A percentile compares a stretch with the other conserved stretches of the same genome.
These are phyloP conservation scores for Scytalopus superciliaris DNA, from an alignment of 2,113 vertebrate genomes.

Conservation along the genomic window DNA sequence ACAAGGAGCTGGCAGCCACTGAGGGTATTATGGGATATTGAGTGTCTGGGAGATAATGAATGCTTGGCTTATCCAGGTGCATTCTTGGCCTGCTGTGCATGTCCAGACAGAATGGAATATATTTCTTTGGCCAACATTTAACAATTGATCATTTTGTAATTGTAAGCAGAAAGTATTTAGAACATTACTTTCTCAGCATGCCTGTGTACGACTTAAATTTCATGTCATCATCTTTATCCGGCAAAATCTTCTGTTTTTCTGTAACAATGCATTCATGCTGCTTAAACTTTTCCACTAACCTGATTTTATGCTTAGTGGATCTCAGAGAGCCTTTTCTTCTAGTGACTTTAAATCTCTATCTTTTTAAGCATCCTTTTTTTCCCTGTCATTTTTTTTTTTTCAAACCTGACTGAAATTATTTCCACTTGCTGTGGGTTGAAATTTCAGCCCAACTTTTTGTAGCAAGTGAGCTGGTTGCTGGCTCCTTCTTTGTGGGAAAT, in stretches of 20 bases:
- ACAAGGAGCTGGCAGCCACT: conserved; percentile 78
- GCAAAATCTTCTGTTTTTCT: conserved; percentile 59
- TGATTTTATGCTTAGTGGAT: conserved; percentile 1
- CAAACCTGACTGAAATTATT: background rate
- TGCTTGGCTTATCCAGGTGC: conserved; percentile 78
- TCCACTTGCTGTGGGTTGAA: background rate
- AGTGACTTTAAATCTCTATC: background rate
- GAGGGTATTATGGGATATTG: conserved; percentile 79
- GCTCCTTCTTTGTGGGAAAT: background rate
- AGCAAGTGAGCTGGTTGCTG: background rate
- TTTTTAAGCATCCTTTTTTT: background rate
- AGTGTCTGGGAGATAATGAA: conserved; percentile 87
- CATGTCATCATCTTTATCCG: conserved; percentile 50
- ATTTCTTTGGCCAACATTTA: conserved; percentile 61
- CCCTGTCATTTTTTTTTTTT: background rate
- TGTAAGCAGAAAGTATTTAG: conserved; percentile 66
- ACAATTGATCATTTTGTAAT: conserved; percentile 73
- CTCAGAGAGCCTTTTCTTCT: background rate
- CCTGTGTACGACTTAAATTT: conserved; percentile 58
- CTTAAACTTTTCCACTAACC: conserved; percentile 46
- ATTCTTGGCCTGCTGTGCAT: conserved; percentile 78
- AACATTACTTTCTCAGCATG: conserved; percentile 65
- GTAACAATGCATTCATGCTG: background rate
- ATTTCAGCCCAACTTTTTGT: background rate
- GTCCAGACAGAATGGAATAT: conserved; percentile 72